Base-by-base conservation (phyloP, 2,797 vertebrate species). In the Catostomus latipinnis region DNA sequence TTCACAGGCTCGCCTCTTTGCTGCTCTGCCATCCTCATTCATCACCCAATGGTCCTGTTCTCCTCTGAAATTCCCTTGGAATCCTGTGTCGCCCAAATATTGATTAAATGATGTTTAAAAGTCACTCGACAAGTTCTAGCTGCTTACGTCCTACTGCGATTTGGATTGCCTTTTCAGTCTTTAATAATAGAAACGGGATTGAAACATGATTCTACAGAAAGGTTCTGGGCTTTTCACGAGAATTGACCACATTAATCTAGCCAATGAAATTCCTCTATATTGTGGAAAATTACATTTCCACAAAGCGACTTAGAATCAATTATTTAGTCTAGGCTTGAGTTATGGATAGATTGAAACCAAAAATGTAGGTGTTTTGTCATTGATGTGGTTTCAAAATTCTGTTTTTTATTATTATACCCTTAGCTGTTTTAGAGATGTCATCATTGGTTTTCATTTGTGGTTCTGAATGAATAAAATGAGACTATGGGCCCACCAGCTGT, bases 11-110 rank as follows among this genome's bases (percentile, higher is more conserved):
- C 22, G 2, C 22, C 22, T 22, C 22, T 22, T 22, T 22, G 68
- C 76, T 80, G 79, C 53, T 0, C 75, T 80, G 75, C 18, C 8
- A 81, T 87, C 85, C 86, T 86, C 56, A 85, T 87, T 71, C 61
- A 74, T 70, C 67, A 76, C 75, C 80, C 53, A 16, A 54, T 16
- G 49, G 50, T 68, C 65, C 69, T 63, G 58, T 81, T 70, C 34
- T 10, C 62, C 46, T 66, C 63, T 43, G 53, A 76, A 74, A 68
- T 16, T n/a, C 52, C 54, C 53, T 49, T 34, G 54, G 58, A 46
- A 71, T 43, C 66, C 0, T 12, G 43, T 71, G 6, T 54, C 12
- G 68, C 13, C 56, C 18, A 61, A 62, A 58, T 66, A 62, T 79
- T 80, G 58, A 79, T 77, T 46, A 76, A 66, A 71, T 74, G 56